A percentile compares a stretch with the other conserved stretches of the same genome.
Conservation (phyloP, 1,140 invertebrate species). For the Lordiphosa clarofinis region DNA sequence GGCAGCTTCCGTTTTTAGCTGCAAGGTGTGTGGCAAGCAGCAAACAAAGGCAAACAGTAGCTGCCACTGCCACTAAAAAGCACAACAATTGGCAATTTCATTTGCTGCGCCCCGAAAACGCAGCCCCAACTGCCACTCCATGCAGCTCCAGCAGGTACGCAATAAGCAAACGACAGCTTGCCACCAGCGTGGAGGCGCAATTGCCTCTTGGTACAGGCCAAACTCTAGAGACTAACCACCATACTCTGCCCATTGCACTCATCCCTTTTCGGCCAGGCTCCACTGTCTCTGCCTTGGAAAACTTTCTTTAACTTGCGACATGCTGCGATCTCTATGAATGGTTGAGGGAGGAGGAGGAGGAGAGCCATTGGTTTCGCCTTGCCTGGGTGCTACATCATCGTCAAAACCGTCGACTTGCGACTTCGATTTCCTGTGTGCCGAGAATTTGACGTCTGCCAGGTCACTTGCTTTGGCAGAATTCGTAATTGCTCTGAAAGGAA, state of each 20-base stretch:
- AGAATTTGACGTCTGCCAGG: slow-evolving; percentile 66
- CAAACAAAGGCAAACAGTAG: slow-evolving; percentile 46
- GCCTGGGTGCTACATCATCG: slow-evolving; percentile 71
- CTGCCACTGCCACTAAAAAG: slow-evolving; percentile 49
- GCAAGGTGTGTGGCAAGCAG: slow-evolving; percentile 66
- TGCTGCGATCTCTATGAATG: slow-evolving; percentile 66
- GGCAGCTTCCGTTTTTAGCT: slow-evolving; percentile 55
- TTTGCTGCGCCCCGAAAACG: slow-evolving; percentile 66
- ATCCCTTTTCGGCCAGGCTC: not conserved
- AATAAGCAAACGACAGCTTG: slow-evolving; percentile 24
- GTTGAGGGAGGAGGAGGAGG: slow-evolving; percentile 12
- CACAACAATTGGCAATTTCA: slow-evolving; percentile 73
- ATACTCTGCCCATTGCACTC: no score
- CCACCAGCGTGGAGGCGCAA: slow-evolving; percentile 21
- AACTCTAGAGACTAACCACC: no score
- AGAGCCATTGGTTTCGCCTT: slow-evolving; percentile 20
- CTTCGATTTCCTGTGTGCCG: slow-evolving; percentile 71
- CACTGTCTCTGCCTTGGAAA: slow-evolving; percentile 4
- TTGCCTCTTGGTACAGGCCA: not conserved
- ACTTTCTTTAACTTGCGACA: slow-evolving; percentile 64
- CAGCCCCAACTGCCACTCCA: slow-evolving; percentile 24
- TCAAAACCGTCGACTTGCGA: slow-evolving; percentile 71
- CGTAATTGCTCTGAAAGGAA: slow-evolving; percentile 68
- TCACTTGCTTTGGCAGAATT: slow-evolving; percentile 61
- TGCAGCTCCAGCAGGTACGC: slow-evolving; percentile 54